These are phyloP conservation scores for Pseudochaenichthys georgianus DNA, from an alignment of 2,797 vertebrate genomes.

Conservation along the genomic window DNA sequence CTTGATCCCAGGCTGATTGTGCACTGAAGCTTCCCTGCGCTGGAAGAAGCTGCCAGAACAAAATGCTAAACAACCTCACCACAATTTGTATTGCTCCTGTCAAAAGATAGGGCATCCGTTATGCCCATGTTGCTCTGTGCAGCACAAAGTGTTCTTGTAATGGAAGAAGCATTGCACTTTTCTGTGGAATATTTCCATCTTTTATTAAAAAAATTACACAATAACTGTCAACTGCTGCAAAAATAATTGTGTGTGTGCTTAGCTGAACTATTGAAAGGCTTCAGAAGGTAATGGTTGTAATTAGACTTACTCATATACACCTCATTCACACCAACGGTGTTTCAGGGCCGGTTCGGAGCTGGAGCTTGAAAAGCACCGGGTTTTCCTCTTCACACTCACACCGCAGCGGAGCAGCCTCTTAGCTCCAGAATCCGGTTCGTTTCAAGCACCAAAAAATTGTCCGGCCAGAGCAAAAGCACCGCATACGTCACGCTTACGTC, in stretches of 20 bases:
- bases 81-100: slow-evolving; percentile 48
- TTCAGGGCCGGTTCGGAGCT: no score
- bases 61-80: slow-evolving; percentile 37
- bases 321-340: no score
- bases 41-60: slow-evolving; percentile 33
- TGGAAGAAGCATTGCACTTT: slow-evolving; percentile 12
- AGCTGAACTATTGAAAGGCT: slow-evolving; percentile 49
- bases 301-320: slow-evolving; percentile 42
- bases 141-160: slow-evolving; percentile 31
- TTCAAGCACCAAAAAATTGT: no score
- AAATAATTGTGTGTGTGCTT: slow-evolving; percentile 32
- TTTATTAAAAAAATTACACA: slow-evolving; percentile 34
- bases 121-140: slow-evolving; percentile 26
- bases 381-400: no score
- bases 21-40: slow-evolving; percentile 3
- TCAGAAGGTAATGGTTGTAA: slow-evolving; percentile 70
- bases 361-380: no score
- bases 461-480: no score
- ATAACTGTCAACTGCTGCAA: slow-evolving; percentile 19
- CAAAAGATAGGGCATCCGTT: slow-evolving; percentile 30
- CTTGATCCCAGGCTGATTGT: slow-evolving; percentile 47
- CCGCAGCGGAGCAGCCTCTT: no score
- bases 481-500: no score
- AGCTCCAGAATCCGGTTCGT: no score
- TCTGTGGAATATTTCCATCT: slow-evolving; percentile 28